Evolutionary conservation across 2,888 invertebrate species (phyloP).

Genomic region (Rhorus exstirpatorius): DNA sequence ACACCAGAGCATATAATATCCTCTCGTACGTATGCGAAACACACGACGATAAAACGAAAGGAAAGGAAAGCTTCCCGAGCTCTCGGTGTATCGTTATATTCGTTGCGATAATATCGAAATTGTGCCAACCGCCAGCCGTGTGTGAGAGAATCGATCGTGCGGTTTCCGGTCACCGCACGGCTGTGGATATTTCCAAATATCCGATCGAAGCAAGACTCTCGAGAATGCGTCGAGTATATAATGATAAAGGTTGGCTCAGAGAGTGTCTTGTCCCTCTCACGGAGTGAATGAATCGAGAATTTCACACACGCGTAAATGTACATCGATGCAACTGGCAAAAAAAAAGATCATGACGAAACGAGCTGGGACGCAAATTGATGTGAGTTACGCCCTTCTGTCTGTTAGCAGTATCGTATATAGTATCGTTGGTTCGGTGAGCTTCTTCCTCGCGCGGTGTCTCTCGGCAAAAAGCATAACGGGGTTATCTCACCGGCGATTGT

Average conservation of each 20-base stretch:
- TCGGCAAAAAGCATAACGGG: conserved; percentile 61
- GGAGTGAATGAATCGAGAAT: background rate
- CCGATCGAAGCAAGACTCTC: conserved; percentile 26
- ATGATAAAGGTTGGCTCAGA: background rate
- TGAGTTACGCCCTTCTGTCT: background rate
- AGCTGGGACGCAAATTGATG: background rate
- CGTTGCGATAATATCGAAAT: conserved; percentile 57
- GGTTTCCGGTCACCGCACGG: conserved; percentile 42
- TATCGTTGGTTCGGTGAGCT: conserved; percentile 11
- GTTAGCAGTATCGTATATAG: background rate
- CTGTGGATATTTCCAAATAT: conserved; percentile 55
- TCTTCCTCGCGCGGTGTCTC: conserved; percentile 59
- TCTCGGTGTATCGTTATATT: conserved; percentile 7
- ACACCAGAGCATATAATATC: too few species aligned
- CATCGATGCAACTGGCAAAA: too few species aligned
- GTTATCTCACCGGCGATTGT: conserved; percentile 79
- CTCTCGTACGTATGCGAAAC: conserved; percentile 11
- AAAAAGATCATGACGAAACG: background rate
- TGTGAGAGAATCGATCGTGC: conserved; percentile 50
- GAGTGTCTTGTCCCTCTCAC: background rate
- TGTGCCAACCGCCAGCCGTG: conserved; percentile 39
- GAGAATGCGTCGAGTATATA: background rate
- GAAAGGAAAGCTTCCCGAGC: conserved; percentile 45
- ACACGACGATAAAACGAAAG: conserved; percentile 12
- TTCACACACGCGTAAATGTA: too few species aligned